Percentiles rank a stretch among this genome's conserved stretches.
These are phyloP conservation scores for Probosciger aterrimus DNA, from an alignment of 2,113 vertebrate species.

Conservation along the genomic window DNA sequence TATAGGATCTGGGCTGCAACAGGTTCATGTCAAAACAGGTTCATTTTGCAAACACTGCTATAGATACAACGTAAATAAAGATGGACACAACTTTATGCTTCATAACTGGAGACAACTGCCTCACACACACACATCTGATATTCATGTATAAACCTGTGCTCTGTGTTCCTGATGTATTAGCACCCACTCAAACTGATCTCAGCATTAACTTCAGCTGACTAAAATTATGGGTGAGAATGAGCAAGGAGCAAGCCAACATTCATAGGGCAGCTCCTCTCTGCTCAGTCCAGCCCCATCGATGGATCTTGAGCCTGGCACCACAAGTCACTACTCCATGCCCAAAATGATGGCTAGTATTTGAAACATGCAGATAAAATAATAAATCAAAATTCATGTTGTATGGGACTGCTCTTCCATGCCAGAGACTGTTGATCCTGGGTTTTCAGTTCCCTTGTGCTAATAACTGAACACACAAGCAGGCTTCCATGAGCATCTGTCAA, in stretches of 20 bases:
- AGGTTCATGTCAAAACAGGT: not conserved
- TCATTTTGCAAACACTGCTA: not conserved
- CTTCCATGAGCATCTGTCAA: not conserved
- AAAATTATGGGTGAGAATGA: not conserved
- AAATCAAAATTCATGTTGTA: not conserved
- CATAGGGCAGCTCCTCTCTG: not conserved
- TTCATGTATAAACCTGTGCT: rapidly evolving
- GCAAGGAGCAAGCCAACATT: not conserved
- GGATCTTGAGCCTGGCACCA: not conserved
- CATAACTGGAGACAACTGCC: not conserved
- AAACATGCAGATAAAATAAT: not conserved
- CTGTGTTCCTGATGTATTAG: rapidly evolving
- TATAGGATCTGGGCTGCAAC: not conserved
- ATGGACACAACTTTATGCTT: not conserved
- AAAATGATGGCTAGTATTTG: not conserved
- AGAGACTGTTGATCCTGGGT: not conserved
- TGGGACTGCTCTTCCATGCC: not conserved
- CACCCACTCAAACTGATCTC: not conserved
- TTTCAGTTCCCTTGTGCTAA: not conserved
- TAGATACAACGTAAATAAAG: not conserved
- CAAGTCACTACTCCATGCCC: not conserved
- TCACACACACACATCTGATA: not conserved
- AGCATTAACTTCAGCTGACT: not conserved
- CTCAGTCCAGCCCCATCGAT: not conserved
- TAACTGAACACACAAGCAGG: not conserved